Evolutionary conservation across 2,797 vertebrate species (phyloP).

Genomic region (Anomalospiza imberbis): DNA sequence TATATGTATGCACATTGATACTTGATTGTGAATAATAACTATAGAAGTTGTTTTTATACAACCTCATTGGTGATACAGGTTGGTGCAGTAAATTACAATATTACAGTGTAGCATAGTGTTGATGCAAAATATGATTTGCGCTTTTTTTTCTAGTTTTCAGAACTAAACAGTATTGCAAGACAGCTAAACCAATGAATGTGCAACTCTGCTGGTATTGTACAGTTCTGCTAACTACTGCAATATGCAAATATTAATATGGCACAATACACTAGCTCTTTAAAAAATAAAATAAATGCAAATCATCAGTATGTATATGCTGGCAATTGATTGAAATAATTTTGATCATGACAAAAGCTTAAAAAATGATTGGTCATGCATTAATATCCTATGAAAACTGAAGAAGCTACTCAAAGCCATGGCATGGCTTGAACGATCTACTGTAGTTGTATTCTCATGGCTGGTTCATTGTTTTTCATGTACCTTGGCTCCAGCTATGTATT

Average conservation of each 20-base stretch:
- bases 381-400: conserved; percentile 30
- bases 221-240: conserved; percentile 66
- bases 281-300: conserved; percentile 52
- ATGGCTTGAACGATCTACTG: conserved; percentile 38
- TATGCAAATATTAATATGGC: conserved; percentile 64
- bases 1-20: conserved; percentile 75
- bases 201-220: conserved; percentile 57
- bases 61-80: conserved; percentile 65
- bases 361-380: conserved; percentile 61
- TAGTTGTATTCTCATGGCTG: conserved; percentile 25
- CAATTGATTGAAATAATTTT: conserved; percentile 47
- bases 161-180: conserved; percentile 72
- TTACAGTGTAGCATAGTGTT: conserved; percentile 68
- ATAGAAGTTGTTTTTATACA: conserved; percentile 71
- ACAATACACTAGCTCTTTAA: conserved; percentile 58
- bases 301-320: conserved; percentile 63
- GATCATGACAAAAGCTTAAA: conserved; percentile 60
- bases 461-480: conserved; percentile 30
- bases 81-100: conserved; percentile 65
- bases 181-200: conserved; percentile 71
- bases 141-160: conserved; percentile 64
- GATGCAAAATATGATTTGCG: conserved; percentile 66
- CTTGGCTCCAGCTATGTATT: conserved; percentile 38
- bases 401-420: conserved; percentile 30
- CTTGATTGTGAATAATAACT: conserved; percentile 76